Percentiles rank a stretch among this genome's conserved stretches.
These are phyloP conservation scores for Chanos chanos DNA, from an alignment of 2,797 vertebrate species.

Conservation along the genomic window DNA sequence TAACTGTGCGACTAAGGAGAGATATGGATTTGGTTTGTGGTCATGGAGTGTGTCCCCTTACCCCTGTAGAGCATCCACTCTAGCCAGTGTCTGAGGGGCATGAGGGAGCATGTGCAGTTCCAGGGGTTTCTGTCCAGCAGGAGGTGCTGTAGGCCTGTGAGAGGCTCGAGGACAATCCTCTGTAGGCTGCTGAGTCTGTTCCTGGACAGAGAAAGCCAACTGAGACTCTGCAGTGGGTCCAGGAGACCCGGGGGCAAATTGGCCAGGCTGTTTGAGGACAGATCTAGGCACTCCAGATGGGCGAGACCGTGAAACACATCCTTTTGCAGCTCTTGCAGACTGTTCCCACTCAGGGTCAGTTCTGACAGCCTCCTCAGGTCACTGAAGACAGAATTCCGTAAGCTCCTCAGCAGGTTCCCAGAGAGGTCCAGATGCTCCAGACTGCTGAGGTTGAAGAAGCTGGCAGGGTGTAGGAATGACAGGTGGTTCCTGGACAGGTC, in stretches of 20 bases:
- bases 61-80: constrained; percentile 91
- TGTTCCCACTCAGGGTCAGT: too few species aligned
- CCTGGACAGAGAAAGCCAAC: constrained; percentile 83
- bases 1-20: too few species aligned
- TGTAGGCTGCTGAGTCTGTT: constrained; percentile 84
- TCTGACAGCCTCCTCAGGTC: constrained; percentile 73
- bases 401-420: constrained; percentile 77
- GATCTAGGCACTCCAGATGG: constrained; percentile 79
- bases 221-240: constrained; percentile 76
- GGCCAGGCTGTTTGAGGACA: constrained; percentile 84
- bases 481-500: constrained; percentile 93
- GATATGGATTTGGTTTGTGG: too few species aligned
- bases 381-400: constrained; percentile 59
- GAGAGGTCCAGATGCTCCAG: constrained; percentile 88
- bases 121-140: constrained; percentile 88
- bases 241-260: constrained; percentile 82
- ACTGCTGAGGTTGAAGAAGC: constrained; percentile 75
- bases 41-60: constrained; percentile 43
- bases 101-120: constrained; percentile 90
- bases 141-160: constrained; percentile 80
- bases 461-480: constrained; percentile 71
- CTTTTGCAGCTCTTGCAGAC: constrained; percentile 72
- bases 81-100: constrained; percentile 93
- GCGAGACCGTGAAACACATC: constrained; percentile 77
- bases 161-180: constrained; percentile 82